Evolutionary conservation across 64 coral and sea anemone species (phyloP).

Genomic region (Dendronephthya gigantea): DNA sequence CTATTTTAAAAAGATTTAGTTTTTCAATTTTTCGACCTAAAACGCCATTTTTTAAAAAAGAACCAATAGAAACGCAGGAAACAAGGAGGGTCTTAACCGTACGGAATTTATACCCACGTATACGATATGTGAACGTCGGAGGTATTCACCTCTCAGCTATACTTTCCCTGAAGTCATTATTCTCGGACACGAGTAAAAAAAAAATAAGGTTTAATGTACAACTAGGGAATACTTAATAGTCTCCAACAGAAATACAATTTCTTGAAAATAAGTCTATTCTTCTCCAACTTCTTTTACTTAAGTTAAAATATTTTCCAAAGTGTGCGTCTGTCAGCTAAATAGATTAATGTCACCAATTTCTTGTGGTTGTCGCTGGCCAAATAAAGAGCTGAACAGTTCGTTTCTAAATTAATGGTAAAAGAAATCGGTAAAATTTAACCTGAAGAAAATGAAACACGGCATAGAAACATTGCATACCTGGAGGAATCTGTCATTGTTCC

Average conservation of each 20-base stretch:
- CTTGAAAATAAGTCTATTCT: not conserved
- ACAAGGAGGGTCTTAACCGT: not conserved
- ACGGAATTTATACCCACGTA: not conserved
- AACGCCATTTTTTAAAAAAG: no score
- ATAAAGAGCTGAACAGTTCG: constrained; percentile 70
- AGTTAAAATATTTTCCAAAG: not conserved
- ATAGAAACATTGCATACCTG: constrained; percentile 36
- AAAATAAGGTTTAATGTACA: no score
- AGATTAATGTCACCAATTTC: constrained; percentile 39
- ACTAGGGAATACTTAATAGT: no score
- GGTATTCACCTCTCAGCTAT: no score
- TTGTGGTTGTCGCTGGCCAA: constrained; percentile 52
- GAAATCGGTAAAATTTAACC: not conserved
- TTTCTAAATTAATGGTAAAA: constrained; percentile 41
- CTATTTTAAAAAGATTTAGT: no score
- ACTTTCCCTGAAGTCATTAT: no score
- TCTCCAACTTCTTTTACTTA: not conserved
- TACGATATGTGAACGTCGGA: not conserved
- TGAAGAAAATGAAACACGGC: not conserved
- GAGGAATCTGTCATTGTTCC: constrained; percentile 60
- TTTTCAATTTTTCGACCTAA: constrained; percentile 2
- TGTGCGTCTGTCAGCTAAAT: constrained; percentile 71
- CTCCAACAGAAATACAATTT: no score
- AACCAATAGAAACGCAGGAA: not conserved
- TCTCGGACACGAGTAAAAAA: no score